A percentile compares a stretch with the other conserved stretches of the same genome.
Conservation (phyloP, 2,888 invertebrate genomes). For the Oscheius myriophilus region DNA sequence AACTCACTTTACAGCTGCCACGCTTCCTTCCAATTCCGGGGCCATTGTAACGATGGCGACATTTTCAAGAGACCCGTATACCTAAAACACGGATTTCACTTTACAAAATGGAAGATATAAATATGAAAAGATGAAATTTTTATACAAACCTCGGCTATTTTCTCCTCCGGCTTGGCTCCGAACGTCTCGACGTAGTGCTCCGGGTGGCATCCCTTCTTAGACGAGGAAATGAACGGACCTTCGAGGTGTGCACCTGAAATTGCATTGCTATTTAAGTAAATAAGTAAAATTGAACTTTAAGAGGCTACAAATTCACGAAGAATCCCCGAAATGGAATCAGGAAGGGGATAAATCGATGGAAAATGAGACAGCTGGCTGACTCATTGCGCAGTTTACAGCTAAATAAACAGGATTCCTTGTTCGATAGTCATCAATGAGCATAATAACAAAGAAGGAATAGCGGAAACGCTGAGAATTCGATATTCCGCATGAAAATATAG, state of each 20-base stretch:
- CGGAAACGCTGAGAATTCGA: too few relatives aligned
- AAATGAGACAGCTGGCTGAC: not conserved
- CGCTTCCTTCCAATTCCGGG: constrained; percentile 81
- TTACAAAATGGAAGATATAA: not conserved
- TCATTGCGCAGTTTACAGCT: too few relatives aligned
- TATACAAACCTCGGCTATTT: constrained; percentile 38
- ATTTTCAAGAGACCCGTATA: constrained; percentile 84
- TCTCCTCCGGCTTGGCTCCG: constrained; percentile 34
- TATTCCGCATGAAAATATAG: too few relatives aligned
- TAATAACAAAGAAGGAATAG: too few relatives aligned
- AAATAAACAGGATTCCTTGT: too few relatives aligned
- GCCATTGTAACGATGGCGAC: constrained; percentile 89
- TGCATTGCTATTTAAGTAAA: too few relatives aligned
- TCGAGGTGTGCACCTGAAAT: constrained; percentile 87
- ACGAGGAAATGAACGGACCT: constrained; percentile 91
- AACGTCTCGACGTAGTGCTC: constrained; percentile 77
- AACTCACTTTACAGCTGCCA: constrained; percentile 36
- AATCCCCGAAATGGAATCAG: not conserved
- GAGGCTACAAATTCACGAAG: too few relatives aligned
- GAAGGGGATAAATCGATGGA: not conserved
- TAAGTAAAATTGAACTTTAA: not conserved
- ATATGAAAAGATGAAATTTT: not conserved
- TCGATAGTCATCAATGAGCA: too few relatives aligned
- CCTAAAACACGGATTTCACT: constrained; percentile 71
- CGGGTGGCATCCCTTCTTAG: constrained; percentile 93